Conservation (phyloP, 2,797 vertebrate species). For the Acanthurus lineatus region DNA sequence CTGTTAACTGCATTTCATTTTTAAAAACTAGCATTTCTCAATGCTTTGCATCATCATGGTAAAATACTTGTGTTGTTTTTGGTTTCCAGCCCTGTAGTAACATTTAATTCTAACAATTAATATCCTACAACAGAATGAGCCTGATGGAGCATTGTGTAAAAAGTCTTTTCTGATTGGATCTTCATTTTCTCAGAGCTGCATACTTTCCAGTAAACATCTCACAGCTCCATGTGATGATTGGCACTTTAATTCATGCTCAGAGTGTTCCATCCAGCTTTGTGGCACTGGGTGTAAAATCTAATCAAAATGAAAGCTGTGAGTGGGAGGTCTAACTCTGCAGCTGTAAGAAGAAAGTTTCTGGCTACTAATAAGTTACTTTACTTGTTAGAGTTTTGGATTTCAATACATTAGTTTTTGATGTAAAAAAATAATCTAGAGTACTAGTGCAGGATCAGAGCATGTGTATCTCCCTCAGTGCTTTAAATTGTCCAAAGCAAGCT, state of each 20-base stretch:
- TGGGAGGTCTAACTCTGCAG: no score
- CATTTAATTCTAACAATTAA: slow-evolving; percentile 1
- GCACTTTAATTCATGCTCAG: slow-evolving; percentile 5
- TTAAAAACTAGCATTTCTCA: neutral
- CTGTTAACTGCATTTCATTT: neutral
- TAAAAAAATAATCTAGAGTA: neutral
- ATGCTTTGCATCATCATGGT: neutral
- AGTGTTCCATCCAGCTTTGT: neutral
- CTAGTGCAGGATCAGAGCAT: neutral
- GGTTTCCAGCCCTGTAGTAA: neutral
- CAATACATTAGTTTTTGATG: neutral
- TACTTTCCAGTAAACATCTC: slow-evolving; percentile 9
- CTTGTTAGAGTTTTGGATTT: neutral
- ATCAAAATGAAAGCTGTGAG: neutral
- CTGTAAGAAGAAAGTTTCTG: neutral
- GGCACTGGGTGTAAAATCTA: neutral
- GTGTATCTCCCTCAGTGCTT: no score
- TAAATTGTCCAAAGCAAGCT: neutral
- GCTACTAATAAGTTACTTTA: neutral
- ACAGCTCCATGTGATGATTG: slow-evolving; percentile 1
- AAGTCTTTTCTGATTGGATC: neutral
- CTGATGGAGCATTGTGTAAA: slow-evolving; percentile 9
- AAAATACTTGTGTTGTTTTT: neutral
- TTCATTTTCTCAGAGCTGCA: neutral
- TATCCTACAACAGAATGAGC: slow-evolving; percentile 8